Evolutionary conservation across 2,888 invertebrate species (phyloP).

Genomic region (Portevinia maculata): DNA sequence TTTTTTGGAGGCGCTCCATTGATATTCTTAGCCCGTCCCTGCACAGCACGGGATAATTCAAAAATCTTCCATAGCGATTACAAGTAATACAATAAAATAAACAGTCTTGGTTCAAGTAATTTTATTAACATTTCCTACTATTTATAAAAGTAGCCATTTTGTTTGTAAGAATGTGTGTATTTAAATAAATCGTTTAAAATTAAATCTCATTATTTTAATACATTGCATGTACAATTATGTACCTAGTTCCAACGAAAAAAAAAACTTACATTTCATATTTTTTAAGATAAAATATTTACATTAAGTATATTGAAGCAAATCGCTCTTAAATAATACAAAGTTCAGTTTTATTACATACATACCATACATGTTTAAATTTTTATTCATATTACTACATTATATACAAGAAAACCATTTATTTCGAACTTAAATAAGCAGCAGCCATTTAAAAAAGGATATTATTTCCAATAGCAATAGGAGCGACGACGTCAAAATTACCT

Average conservation of each 20-base stretch:
- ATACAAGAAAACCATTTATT: constrained; percentile 63
- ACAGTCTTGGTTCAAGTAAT: constrained; percentile 12
- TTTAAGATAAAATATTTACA: constrained; percentile 73
- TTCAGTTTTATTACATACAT: constrained; percentile 48
- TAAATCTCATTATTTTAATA: constrained; percentile 64
- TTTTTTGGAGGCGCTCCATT: no score
- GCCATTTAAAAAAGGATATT: constrained; percentile 55
- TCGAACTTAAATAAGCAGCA: constrained; percentile 64
- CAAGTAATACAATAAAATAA: no score
- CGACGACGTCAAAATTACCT: constrained; percentile 73
- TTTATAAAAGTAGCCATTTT: constrained; percentile 63
- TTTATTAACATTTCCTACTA: constrained; percentile 61
- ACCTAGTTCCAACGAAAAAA: constrained; percentile 48
- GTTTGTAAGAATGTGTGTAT: constrained; percentile 56
- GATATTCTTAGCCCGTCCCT: no score
- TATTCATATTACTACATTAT: constrained; percentile 58
- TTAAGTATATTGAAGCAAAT: constrained; percentile 72
- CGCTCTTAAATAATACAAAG: constrained; percentile 54
- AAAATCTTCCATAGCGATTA: no score
- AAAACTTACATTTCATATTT: constrained; percentile 46
- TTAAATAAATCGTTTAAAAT: constrained; percentile 37
- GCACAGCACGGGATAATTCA: no score
- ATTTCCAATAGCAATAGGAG: constrained; percentile 47
- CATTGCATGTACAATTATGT: constrained; percentile 5
- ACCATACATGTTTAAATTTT: constrained; percentile 43